Conservation (phyloP, 2,113 vertebrate genomes). For the Pseudorasbora parva region DNA sequence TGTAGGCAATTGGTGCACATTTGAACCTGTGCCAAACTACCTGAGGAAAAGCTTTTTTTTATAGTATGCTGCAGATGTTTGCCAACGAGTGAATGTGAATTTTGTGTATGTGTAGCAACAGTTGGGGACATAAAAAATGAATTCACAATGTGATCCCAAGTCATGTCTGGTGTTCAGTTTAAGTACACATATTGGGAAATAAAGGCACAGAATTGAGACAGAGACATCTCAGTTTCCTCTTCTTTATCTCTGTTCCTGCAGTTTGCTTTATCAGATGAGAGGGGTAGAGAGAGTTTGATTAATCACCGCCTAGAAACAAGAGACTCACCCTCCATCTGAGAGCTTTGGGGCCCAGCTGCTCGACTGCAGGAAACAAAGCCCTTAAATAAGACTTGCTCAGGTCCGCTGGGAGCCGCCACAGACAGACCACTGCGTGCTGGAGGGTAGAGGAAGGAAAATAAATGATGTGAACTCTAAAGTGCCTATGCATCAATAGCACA, state of each 20-base stretch:
- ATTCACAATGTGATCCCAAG: conserved; percentile 21
- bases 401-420: conserved; percentile 46
- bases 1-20: background rate
- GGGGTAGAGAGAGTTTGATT: conserved; percentile 45
- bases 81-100: conserved; percentile 5
- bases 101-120: conserved; percentile 34
- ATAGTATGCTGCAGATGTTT: background rate
- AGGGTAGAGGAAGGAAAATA: conserved; percentile 20
- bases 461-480: conserved; percentile 10
- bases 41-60: background rate
- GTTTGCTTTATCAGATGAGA: conserved; percentile 43
- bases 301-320: conserved; percentile 42
- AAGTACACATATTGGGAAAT: conserved; percentile 49
- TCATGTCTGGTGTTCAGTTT: conserved; percentile 39
- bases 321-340: conserved; percentile 49
- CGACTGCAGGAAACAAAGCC: conserved; percentile 36
- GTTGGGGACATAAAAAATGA: background rate
- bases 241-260: conserved; percentile 18
- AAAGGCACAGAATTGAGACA: conserved; percentile 47
- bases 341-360: conserved; percentile 31
- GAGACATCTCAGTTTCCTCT: background rate
- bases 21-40: conserved; percentile 35
- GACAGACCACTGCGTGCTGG: conserved; percentile 40
- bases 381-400: conserved; percentile 52
- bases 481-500: background rate